phyloP scores from a whole-genome alignment of 2,888 invertebrate genomes.

The Cryptus viduatorius region DNA sequence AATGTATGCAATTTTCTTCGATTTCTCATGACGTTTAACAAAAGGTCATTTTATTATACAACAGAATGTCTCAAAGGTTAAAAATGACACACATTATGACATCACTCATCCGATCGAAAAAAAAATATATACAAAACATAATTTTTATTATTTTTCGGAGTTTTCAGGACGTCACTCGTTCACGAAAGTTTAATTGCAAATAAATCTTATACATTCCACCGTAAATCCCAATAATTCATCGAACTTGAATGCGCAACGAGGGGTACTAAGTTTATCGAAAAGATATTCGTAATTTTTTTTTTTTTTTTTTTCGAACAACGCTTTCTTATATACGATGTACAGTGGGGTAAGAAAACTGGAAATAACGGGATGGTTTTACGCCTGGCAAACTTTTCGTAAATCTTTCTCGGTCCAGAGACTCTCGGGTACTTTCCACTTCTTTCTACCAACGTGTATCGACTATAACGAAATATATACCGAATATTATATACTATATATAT shows the following conservation, averaged over 20 bases:
- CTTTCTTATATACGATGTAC: not conserved
- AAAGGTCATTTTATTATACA: not conserved
- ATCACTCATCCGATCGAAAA: too few relatives aligned
- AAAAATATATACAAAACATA: not conserved
- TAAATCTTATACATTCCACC: not conserved
- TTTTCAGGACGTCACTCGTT: not conserved
- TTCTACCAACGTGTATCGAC: slow-evolving; percentile 25
- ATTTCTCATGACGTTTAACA: not conserved
- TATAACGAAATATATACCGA: slow-evolving; percentile 12
- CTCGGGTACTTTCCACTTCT: slow-evolving; percentile 23
- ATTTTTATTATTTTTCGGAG: not conserved
- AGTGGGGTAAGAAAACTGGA: slow-evolving; percentile 38
- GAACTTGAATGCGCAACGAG: not conserved
- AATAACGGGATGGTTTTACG: slow-evolving; percentile 56
- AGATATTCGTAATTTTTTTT: slow-evolving; percentile 5
- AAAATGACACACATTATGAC: too few relatives aligned
- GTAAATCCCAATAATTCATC: not conserved
- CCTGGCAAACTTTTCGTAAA: slow-evolving; percentile 62
- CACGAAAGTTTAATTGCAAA: not conserved
- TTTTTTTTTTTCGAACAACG: not conserved
- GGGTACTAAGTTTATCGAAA: not conserved
- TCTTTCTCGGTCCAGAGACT: slow-evolving; percentile 48
- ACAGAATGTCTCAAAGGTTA: too few relatives aligned
- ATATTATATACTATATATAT: slow-evolving; percentile 4
- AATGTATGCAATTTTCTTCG: not conserved